Evolutionary conservation across 2,113 vertebrate species (phyloP), one percentile per base, ranked within the genome.

Genomic region (Sapayoa aenigma): DNA sequence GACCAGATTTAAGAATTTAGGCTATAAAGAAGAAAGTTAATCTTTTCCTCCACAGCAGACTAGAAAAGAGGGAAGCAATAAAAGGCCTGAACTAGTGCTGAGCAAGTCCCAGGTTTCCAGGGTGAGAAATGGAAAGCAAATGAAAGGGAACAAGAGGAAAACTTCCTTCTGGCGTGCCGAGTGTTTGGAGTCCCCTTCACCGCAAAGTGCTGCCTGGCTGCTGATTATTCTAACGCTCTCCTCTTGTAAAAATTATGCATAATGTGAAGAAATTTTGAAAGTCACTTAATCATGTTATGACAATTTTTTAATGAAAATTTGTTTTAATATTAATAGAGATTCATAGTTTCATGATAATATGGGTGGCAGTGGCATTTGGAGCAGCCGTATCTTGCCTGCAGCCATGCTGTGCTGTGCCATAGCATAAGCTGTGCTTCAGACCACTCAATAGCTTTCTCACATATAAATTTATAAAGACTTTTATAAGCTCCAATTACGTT

Each of bases 391-490:
- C 90, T 94, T 83, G 90, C 97, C 96, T 95, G 93, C 88, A 93
- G 96, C 86, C 93, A 96, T 44, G 71, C 92, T 93, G 76, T 55
- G 73, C 94, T 81, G 76, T 86, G 90, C 88, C 90, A 84, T 8
- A 85, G 88, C 93, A 92, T 89, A 95, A 94, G 94, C 95, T 96
- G 86, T 84, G 92, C 93, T 82, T 95, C 92, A 96, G 75, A 92
- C 88, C 93, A 84, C 95, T 96, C 96, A 97, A 96, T 97, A 97
- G 94, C 96, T 96, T 96, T 74, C 93, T 47, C 92, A 81, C 95
- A 94, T 96, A 93, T 96, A 93, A 96, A 97, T 97, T 97, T 96
- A 97, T 96, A 97, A 96, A 96, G 96, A 93, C 96, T 96, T 97
- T 97, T 97, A 97, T 96, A 97, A 96, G 96, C 95, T 94, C 78